A percentile compares a stretch with the other conserved stretches of the same genome.
Evolutionary conservation across 2,113 vertebrate species (phyloP).

Genomic region (Oryzias javanicus): DNA sequence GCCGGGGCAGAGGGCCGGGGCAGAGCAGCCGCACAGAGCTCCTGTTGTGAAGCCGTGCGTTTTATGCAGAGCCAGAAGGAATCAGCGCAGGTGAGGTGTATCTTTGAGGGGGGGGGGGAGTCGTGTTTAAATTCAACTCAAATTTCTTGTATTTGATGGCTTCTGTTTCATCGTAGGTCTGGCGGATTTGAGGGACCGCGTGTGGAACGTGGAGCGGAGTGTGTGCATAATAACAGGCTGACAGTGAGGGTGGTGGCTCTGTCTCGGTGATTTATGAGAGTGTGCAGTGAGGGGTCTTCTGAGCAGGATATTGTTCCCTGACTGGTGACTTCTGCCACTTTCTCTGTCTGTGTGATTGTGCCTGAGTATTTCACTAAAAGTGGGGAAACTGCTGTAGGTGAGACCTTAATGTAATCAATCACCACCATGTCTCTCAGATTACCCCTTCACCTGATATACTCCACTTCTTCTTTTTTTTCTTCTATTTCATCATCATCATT

Average conservation of each 20-base stretch:
- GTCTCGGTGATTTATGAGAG: slow-evolving; percentile 83
- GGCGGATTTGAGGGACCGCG: slow-evolving; percentile 46
- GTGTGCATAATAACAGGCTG: slow-evolving; percentile 61
- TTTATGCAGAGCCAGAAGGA: slow-evolving; percentile 58
- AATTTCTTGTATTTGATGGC: slow-evolving; percentile 53
- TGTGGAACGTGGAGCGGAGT: slow-evolving; percentile 42
- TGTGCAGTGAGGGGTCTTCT: slow-evolving; percentile 76
- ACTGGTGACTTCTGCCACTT: slow-evolving; percentile 77
- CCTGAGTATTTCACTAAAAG: slow-evolving; percentile 49
- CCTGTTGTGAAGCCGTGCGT: slow-evolving; percentile 52
- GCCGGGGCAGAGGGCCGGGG: slow-evolving; percentile 36
- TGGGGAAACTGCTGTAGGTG: slow-evolving; percentile 70
- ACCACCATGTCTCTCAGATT: slow-evolving; percentile 66
- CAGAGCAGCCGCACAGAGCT: slow-evolving; percentile 47
- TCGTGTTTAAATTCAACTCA: slow-evolving; percentile 38
- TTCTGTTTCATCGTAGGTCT: slow-evolving; percentile 22
- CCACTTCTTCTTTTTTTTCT: slow-evolving; percentile 31
- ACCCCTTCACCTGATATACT: slow-evolving; percentile 58
- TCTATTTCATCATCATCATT: slow-evolving; percentile 52
- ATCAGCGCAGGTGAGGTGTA: slow-evolving; percentile 48
- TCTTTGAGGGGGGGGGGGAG: slow-evolving; percentile 21
- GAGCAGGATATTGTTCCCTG: slow-evolving; percentile 83
- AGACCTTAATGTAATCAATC: slow-evolving; percentile 76
- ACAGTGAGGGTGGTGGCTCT: slow-evolving; percentile 79
- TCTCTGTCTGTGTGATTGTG: slow-evolving; percentile 36